Evolutionary conservation across 2,113 vertebrate genomes (phyloP).

Genomic region (Lagopus muta): DNA sequence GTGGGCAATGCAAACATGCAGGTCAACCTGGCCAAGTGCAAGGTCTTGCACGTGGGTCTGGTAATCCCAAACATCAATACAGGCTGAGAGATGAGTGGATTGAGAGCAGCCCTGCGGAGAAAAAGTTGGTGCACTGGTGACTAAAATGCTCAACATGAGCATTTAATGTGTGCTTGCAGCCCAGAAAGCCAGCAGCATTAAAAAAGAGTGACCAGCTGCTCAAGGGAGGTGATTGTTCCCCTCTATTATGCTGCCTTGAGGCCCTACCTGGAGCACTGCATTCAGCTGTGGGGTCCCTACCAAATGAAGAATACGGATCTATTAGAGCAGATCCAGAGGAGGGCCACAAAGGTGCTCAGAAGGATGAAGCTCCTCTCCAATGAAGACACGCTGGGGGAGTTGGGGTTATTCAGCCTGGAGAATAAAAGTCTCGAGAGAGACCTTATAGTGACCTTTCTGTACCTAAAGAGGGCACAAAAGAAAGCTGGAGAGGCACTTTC

Average conservation of each 20-base stretch:
- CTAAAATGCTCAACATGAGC: neutral
- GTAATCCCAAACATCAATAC: neutral
- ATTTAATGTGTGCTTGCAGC: neutral
- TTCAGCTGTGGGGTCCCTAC: neutral
- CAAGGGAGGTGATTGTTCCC: neutral
- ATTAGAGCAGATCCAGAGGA: neutral
- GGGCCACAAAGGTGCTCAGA: neutral
- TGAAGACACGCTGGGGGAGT: neutral
- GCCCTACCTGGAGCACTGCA: neutral
- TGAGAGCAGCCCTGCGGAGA: neutral
- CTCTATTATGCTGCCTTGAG: neutral
- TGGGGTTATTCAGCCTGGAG: neutral
- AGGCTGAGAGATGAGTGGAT: neutral
- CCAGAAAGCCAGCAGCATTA: neutral
- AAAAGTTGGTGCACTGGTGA: neutral
- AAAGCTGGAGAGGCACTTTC: neutral
- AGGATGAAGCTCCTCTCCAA: neutral
- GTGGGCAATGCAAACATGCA: neutral
- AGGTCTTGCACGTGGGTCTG: neutral
- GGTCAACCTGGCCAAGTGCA: neutral
- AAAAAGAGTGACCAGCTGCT: neutral
- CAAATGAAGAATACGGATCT: neutral
- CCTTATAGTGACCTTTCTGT: neutral
- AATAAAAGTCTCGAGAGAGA: neutral
- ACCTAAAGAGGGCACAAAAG: neutral